Percentiles rank a stretch among this genome's conserved stretches.
Evolutionary conservation across 2,797 vertebrate genomes (phyloP).

Genomic region (Lutjanus argentimaculatus): DNA sequence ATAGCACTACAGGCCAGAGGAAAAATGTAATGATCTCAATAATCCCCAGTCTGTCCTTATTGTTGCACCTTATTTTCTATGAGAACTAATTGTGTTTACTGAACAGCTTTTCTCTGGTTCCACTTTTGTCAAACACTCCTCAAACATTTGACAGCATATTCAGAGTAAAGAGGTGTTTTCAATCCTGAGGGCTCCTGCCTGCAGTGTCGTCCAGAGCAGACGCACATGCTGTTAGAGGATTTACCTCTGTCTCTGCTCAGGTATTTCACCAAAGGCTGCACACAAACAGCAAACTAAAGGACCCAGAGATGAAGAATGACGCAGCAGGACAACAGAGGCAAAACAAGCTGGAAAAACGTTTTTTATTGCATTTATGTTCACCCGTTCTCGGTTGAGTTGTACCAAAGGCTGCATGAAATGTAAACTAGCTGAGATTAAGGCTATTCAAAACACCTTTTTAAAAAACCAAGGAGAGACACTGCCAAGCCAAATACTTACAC

Average conservation of each 20-base stretch:
- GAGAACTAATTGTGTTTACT: neutral
- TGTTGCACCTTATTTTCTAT: neutral
- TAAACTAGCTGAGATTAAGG: slow-evolving; percentile 42
- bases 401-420: slow-evolving; percentile 45
- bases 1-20: no score
- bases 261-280: slow-evolving; percentile 5
- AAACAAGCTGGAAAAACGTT: neutral
- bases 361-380: neutral
- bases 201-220: no score
- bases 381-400: neutral
- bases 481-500: slow-evolving; percentile 55
- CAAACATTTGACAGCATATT: slow-evolving; percentile 27
- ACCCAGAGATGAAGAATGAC: neutral
- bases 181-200: neutral
- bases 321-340: neutral
- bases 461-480: slow-evolving; percentile 15
- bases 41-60: no score
- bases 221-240: neutral
- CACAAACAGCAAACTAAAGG: neutral
- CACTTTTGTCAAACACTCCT: neutral
- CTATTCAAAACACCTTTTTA: slow-evolving; percentile 37
- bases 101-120: neutral
- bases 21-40: no score
- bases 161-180: neutral
- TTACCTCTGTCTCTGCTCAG: neutral